Evolutionary conservation across 2,888 invertebrate genomes (phyloP).

Genomic region (Cistogaster globosa): DNA sequence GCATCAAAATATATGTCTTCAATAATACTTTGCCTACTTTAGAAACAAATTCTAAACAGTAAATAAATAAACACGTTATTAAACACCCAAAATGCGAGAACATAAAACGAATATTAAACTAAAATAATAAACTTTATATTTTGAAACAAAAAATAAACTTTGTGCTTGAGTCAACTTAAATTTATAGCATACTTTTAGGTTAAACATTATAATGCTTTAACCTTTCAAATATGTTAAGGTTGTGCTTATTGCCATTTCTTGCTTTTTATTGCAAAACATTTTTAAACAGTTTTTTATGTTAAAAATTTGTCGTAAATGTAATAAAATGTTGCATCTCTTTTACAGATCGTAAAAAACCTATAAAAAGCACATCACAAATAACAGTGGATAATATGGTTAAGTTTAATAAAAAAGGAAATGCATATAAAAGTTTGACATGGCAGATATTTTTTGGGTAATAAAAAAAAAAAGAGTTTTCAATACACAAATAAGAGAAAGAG

Average conservation of each 20-base stretch:
- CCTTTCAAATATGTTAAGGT: too few species aligned
- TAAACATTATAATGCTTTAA: not conserved
- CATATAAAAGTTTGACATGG: not conserved
- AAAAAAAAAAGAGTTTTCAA: not conserved
- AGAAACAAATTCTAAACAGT: not conserved
- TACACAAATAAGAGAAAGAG: too few species aligned
- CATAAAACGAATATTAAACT: not conserved
- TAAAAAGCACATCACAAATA: constrained; percentile 10
- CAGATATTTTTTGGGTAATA: not conserved
- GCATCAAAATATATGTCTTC: too few species aligned
- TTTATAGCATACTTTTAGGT: constrained; percentile 1
- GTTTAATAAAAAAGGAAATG: not conserved
- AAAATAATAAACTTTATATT: not conserved
- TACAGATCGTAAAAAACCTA: constrained; percentile 41
- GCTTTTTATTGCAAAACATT: too few species aligned
- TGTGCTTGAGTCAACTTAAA: not conserved
- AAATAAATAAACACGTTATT: not conserved
- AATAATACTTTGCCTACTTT: not conserved
- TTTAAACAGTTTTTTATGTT: too few species aligned
- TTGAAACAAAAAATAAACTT: not conserved
- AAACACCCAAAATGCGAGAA: not conserved
- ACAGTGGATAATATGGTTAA: not conserved
- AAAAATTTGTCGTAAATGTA: not conserved
- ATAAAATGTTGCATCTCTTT: constrained; percentile 32
- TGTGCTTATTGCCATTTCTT: too few species aligned